phyloP scores from a whole-genome alignment of 2,797 vertebrate genomes.

The Trichosurus vulpecula region DNA sequence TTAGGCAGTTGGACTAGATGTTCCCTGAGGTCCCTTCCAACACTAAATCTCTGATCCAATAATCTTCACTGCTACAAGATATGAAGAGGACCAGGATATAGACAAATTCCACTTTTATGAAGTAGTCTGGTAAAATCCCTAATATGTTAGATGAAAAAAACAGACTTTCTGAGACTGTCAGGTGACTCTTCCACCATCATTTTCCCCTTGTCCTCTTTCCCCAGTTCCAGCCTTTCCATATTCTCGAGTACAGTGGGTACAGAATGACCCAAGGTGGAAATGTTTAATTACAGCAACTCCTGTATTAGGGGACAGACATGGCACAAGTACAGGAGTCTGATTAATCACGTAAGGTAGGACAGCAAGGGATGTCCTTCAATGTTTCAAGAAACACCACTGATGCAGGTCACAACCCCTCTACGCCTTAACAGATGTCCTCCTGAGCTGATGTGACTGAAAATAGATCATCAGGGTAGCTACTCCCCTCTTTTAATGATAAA shows the following conservation, averaged over 20 bases:
- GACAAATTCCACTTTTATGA: not conserved
- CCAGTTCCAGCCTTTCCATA: not conserved
- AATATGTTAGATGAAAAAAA: not conserved
- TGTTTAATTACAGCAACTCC: not conserved
- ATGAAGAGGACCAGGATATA: not conserved
- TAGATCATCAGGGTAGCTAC: not conserved
- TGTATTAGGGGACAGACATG: not conserved
- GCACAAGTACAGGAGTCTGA: not conserved
- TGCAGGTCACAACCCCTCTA: not conserved
- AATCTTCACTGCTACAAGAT: not conserved
- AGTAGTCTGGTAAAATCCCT: not conserved
- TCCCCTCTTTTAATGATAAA: not conserved
- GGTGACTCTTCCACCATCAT: not conserved
- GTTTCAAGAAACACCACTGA: not conserved
- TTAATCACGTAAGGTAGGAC: not conserved
- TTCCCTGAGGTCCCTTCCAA: not conserved
- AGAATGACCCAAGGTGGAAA: not conserved
- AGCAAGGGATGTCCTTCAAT: not conserved
- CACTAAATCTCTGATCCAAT: not conserved
- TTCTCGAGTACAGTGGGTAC: not conserved
- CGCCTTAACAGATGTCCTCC: not conserved
- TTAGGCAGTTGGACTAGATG: not conserved
- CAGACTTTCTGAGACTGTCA: conserved; percentile 35
- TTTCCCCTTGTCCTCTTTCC: not conserved
- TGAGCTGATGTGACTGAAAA: not conserved